phyloP scores from a whole-genome alignment of 2,113 vertebrate species.

The Coregonus clupeaformis region DNA sequence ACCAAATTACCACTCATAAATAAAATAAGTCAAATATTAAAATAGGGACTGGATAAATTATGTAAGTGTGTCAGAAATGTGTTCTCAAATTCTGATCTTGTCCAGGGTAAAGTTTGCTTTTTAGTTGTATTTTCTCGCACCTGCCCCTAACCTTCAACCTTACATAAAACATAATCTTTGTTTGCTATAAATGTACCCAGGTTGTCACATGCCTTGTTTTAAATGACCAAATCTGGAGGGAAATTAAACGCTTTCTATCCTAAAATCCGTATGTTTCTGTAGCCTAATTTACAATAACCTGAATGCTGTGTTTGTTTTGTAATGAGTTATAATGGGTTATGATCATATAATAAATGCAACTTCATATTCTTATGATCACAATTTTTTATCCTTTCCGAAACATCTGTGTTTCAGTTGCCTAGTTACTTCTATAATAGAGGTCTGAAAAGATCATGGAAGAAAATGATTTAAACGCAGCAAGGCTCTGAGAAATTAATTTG shows the following conservation, averaged over 20 bases:
- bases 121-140: not conserved
- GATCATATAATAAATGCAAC: not conserved
- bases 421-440: not conserved
- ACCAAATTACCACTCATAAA: not conserved
- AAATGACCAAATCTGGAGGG: too few species aligned
- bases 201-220: too few species aligned
- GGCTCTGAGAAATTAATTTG: not conserved
- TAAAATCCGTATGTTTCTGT: not conserved
- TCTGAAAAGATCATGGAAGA: not conserved
- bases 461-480: not conserved
- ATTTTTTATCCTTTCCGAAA: not conserved
- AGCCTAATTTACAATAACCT: not conserved
- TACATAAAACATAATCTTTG: too few species aligned
- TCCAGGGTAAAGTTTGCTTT: not conserved
- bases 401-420: not conserved
- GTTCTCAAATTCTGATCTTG: not conserved
- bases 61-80: not conserved
- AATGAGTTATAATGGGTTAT: not conserved
- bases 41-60: not conserved
- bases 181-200: too few species aligned
- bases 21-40: not conserved
- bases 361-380: not conserved
- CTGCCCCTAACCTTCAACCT: not conserved
- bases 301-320: not conserved
- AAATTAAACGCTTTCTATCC: too few species aligned